Evolutionary conservation across 2,888 invertebrate species (phyloP), one percentile per base, ranked within the genome.

Genomic region (Mythimna ferrago): DNA sequence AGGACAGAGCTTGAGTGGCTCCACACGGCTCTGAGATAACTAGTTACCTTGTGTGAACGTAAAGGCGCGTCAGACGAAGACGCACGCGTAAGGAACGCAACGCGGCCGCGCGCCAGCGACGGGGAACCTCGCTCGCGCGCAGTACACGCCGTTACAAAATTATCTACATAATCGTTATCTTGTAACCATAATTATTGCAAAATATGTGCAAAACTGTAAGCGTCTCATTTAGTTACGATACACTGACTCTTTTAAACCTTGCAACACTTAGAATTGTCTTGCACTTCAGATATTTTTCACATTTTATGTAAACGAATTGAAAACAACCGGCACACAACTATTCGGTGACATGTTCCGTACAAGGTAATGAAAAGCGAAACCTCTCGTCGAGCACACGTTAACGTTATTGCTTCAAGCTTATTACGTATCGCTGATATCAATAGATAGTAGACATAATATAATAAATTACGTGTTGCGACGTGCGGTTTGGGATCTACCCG

Each of bases 181-280:
- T 92, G 92, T 94, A 91, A 93, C 87, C 90, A 92, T 94, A 93
- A 92, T 93, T 94, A 94, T 95, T 95, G 95, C 95, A 94, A 94
- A 95, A 95, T 93, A 94, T 93, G 96, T 96, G 96, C 96, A 95
- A 94, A 95, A 95, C 93, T 89, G 94, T 94, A 96, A 96, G 96
- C 95, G 91, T 94, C 93, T 94, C 93, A 89, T 93, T 93, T 93
- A 93, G 89, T 93, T 94, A 94, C 92, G 91, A 94, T 93, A 95
- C 94, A 95, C 92, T 91, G 94, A 94, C 93, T 93, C 90, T 92
- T 44, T 92, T 91, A 91, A 93, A 92, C 88, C 92, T 92, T 92
- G 94, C 94, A 93, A 95, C 92, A 94, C 92, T 93, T 92, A 93
- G 87, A 88, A 93, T 92, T 91, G 93, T 94, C 93, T 94, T 92